These are phyloP conservation scores for Lasioglossum leucozonium DNA, from an alignment of 2,888 invertebrate species.

Conservation along the genomic window DNA sequence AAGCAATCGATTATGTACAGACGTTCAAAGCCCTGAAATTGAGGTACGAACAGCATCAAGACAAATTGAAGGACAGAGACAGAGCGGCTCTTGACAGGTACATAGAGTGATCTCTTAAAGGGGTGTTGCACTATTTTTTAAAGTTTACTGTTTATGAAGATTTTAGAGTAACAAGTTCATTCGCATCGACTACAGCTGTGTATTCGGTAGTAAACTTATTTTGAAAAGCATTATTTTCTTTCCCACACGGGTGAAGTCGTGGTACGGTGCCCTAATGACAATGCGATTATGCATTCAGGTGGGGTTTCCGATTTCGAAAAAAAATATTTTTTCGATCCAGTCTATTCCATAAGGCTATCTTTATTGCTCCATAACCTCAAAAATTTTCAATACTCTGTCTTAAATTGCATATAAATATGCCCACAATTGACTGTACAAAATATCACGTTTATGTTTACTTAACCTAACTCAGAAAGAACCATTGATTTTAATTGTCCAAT, in stretches of 20 bases:
- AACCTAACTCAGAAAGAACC: background rate
- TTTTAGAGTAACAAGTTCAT: background rate
- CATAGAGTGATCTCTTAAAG: background rate
- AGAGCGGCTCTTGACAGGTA: slow-evolving; percentile 90
- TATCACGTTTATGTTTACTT: background rate
- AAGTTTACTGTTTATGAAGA: background rate
- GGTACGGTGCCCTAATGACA: background rate
- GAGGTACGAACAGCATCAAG: slow-evolving; percentile 96
- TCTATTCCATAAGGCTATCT: no score
- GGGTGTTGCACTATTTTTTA: background rate
- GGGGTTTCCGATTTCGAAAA: no score
- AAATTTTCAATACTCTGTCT: no score
- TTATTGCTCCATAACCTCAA: no score
- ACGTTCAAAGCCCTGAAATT: slow-evolving; percentile 97
- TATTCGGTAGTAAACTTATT: background rate
- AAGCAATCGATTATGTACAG: slow-evolving; percentile 98
- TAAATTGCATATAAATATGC: no score
- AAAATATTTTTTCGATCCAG: background rate
- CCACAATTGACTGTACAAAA: no score
- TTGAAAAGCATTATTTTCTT: no score
- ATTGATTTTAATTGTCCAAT: background rate
- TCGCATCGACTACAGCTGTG: background rate
- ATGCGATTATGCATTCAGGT: background rate
- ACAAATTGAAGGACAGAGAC: slow-evolving; percentile 94
- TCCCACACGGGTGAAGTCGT: no score